Evolutionary conservation across 2,888 invertebrate species (phyloP).

Genomic region (Phyllotreta striolata): DNA sequence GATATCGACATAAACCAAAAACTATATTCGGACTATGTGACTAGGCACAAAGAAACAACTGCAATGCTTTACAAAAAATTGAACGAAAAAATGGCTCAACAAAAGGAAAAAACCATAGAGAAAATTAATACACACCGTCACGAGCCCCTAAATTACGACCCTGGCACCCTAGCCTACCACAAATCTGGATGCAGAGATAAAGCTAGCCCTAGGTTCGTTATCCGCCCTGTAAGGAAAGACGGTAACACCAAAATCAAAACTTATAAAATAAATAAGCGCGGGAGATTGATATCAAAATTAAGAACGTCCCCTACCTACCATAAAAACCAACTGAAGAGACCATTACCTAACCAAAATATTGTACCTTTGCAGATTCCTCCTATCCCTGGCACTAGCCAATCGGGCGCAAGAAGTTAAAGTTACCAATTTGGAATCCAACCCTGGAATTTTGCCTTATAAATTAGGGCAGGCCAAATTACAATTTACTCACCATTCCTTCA

Average conservation of each 20-base stretch:
- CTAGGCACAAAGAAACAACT: slow-evolving; percentile 22
- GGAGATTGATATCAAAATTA: not conserved
- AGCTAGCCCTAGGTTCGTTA: slow-evolving; percentile 15
- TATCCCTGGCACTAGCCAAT: not conserved
- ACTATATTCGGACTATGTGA: slow-evolving; percentile 22
- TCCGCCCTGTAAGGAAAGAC: slow-evolving; percentile 1
- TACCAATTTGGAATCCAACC: slow-evolving; percentile 19
- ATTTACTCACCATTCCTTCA: slow-evolving; percentile 15
- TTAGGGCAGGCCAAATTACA: slow-evolving; percentile 31
- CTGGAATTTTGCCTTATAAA: slow-evolving; percentile 27
- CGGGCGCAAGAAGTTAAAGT: slow-evolving; percentile 21
- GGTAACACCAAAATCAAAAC: slow-evolving; percentile 14
- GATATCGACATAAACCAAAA: slow-evolving; percentile 26
- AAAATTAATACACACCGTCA: slow-evolving; percentile 24
- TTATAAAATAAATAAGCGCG: slow-evolving; percentile 1
- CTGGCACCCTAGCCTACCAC: slow-evolving; percentile 20
- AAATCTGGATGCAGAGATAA: slow-evolving; percentile 17
- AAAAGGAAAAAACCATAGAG: not conserved
- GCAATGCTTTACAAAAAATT: slow-evolving; percentile 17
- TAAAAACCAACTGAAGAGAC: slow-evolving; percentile 5
- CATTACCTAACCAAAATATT: slow-evolving; percentile 7
- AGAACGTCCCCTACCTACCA: not conserved
- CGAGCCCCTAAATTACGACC: slow-evolving; percentile 19
- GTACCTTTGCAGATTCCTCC: slow-evolving; percentile 2
- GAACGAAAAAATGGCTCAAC: slow-evolving; percentile 3